These are phyloP conservation scores for Athrips mouffetella DNA, from an alignment of 2,888 invertebrate species.

Conservation along the genomic window DNA sequence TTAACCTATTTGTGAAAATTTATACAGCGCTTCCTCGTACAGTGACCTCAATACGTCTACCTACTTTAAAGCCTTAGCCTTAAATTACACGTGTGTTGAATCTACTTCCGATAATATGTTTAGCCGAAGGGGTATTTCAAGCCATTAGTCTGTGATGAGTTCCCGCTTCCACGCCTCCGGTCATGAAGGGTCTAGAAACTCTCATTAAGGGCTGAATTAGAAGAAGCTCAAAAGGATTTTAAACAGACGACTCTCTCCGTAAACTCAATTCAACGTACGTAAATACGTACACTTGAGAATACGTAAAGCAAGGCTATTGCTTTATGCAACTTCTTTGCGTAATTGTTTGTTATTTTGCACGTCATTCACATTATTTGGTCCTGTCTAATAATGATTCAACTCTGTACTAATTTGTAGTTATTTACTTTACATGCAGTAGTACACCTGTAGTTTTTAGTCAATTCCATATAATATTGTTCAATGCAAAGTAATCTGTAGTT, in stretches of 20 bases:
- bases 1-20: conserved; percentile 11
- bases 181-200: conserved; percentile 49
- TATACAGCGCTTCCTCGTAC: conserved; percentile 10
- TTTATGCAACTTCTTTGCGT: conserved; percentile 8
- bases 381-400: not conserved
- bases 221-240: conserved; percentile 47
- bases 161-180: conserved; percentile 61
- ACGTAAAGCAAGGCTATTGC: conserved; percentile 26
- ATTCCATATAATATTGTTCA: no score
- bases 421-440: no score
- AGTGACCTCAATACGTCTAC: conserved; percentile 15
- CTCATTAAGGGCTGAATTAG: conserved; percentile 68
- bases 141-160: conserved; percentile 65
- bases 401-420: no score
- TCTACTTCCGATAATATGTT: conserved; percentile 53
- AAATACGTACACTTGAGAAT: conserved; percentile 21
- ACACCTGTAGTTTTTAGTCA: no score
- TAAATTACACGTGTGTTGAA: conserved; percentile 35
- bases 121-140: conserved; percentile 56
- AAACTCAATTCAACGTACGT: conserved; percentile 39
- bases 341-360: conserved; percentile 8
- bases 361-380: not conserved
- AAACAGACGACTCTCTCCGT: conserved; percentile 45
- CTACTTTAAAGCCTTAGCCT: not conserved
- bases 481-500: no score